phyloP scores from a whole-genome alignment of 2,888 invertebrate genomes.

The Polyommatus iphigenia region DNA sequence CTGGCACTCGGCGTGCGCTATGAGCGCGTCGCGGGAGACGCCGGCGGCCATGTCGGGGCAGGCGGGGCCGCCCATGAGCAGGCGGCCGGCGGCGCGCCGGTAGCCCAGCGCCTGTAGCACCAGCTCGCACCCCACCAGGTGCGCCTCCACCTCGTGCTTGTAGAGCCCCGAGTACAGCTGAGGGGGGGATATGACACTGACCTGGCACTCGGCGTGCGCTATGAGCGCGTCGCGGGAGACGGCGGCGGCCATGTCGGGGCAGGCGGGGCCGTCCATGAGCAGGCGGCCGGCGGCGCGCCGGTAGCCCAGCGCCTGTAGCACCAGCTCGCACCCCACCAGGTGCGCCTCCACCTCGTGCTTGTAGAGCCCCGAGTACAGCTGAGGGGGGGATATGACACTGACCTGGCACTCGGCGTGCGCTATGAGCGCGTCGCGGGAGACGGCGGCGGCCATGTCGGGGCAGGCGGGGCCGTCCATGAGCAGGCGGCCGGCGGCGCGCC shows the following conservation, averaged over 20 bases:
- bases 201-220: conserved; percentile 93
- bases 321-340: conserved; percentile 86
- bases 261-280: conserved; percentile 86
- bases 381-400: too few relatives aligned
- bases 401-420: conserved; percentile 94
- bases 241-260: conserved; percentile 88
- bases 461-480: conserved; percentile 88
- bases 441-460: conserved; percentile 88
- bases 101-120: conserved; percentile 93
- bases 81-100: conserved; percentile 79
- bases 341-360: conserved; percentile 92
- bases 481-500: conserved; percentile 78
- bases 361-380: conserved; percentile 93
- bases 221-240: conserved; percentile 92
- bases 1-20: conserved; percentile 93
- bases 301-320: conserved; percentile 92
- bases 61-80: conserved; percentile 85
- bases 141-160: conserved; percentile 91
- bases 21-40: conserved; percentile 90
- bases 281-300: conserved; percentile 79
- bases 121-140: conserved; percentile 87
- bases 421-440: conserved; percentile 91
- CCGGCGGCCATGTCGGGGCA: conserved; percentile 90
- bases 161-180: conserved; percentile 93
- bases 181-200: too few relatives aligned